phyloP scores from a whole-genome alignment of 2,888 invertebrate species.

The Eudasyphora cyanicolor region DNA sequence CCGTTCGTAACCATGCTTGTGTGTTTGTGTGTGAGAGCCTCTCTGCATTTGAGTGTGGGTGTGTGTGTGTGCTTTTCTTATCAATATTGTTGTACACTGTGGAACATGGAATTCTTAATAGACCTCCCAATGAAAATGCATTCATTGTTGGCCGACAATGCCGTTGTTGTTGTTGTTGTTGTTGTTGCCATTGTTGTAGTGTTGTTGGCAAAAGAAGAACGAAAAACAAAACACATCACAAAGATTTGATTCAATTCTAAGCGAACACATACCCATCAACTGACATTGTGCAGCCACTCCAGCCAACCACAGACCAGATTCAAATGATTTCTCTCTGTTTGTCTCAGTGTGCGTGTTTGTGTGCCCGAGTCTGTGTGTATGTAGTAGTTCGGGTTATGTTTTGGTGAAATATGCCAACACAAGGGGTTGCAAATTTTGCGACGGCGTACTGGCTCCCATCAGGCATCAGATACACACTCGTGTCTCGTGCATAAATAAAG shows the following conservation, averaged over 20 bases:
- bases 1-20: neutral
- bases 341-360: neutral
- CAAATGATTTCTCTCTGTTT: conserved; percentile 49
- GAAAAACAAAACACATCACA: conserved; percentile 54
- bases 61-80: conserved; percentile 43
- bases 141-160: conserved; percentile 38
- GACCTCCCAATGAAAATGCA: conserved; percentile 60
- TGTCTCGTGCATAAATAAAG: conserved; percentile 51
- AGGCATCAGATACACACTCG: conserved; percentile 29
- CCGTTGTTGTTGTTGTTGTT: conserved; percentile 56
- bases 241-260: conserved; percentile 66
- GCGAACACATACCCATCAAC: conserved; percentile 64
- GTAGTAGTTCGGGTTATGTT: conserved; percentile 30
- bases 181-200: conserved; percentile 27
- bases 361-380: conserved; percentile 50
- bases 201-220: conserved; percentile 49
- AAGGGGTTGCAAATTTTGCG: conserved; percentile 68
- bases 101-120: conserved; percentile 63
- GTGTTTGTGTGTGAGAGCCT: conserved; percentile 1
- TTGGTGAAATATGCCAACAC: conserved; percentile 41
- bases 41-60: too few species aligned
- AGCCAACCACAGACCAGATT: conserved; percentile 75
- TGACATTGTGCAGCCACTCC: conserved; percentile 74
- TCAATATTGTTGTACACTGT: conserved; percentile 60
- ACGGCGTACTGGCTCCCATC: conserved; percentile 67